Evolutionary conservation across 2,113 vertebrate genomes (phyloP).

Genomic region (Fukomys damarensis): DNA sequence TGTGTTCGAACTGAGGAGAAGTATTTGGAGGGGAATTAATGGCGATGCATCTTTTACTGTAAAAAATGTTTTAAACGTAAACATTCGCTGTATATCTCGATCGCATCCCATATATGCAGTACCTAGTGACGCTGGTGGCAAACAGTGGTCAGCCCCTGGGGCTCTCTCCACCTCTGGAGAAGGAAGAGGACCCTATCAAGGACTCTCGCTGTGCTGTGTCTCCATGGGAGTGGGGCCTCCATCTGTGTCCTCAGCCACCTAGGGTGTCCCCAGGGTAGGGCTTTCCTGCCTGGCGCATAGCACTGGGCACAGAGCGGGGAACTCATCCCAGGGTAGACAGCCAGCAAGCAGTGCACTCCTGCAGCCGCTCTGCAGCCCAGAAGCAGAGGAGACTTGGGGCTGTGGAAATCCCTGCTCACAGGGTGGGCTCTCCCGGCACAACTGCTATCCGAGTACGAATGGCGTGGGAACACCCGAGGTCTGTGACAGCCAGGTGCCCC

Average conservation of each 20-base stretch:
- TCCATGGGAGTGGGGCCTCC: background rate
- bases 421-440: background rate
- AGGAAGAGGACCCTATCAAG: background rate
- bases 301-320: background rate
- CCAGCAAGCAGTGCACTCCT: background rate
- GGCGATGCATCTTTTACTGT: too few relatives aligned
- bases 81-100: background rate
- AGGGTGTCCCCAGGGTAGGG: background rate
- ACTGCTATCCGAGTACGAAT: background rate
- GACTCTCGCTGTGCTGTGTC: background rate
- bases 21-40: background rate
- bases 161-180: background rate
- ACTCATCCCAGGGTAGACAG: background rate
- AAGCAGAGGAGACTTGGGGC: background rate
- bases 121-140: background rate
- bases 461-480: background rate
- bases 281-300: background rate
- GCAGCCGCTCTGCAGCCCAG: background rate
- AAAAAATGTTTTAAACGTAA: background rate
- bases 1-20: background rate
- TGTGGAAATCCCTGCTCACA: background rate
- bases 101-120: background rate
- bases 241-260: background rate
- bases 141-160: background rate
- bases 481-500: background rate